Evolutionary conservation across 2,888 invertebrate genomes (phyloP).

Genomic region (Oscheius sp.): DNA sequence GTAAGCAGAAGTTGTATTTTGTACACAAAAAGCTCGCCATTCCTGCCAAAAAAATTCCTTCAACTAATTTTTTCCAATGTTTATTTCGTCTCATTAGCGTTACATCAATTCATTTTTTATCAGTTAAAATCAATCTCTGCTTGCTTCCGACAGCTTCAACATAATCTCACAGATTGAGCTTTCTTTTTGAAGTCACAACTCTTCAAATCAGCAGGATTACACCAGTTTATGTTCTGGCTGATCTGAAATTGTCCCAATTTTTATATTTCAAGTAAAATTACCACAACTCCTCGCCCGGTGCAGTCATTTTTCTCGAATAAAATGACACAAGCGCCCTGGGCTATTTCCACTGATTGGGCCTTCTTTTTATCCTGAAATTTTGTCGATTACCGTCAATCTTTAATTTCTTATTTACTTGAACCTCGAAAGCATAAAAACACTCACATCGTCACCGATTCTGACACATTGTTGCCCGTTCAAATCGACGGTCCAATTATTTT

Average conservation of each 20-base stretch:
- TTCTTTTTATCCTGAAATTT: slow-evolving; percentile 9
- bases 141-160: too few relatives aligned
- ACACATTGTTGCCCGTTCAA: not conserved
- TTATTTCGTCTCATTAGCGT: too few relatives aligned
- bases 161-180: slow-evolving; percentile 7
- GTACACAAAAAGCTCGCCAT: too few relatives aligned
- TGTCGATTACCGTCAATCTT: not conserved
- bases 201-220: slow-evolving; percentile 5
- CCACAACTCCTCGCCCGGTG: slow-evolving; percentile 10
- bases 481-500: not conserved
- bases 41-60: too few relatives aligned
- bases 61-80: too few relatives aligned
- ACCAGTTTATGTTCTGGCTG: not conserved
- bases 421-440: not conserved
- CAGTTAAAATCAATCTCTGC: too few relatives aligned
- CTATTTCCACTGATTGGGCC: slow-evolving; percentile 4
- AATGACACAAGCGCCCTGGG: slow-evolving; percentile 5
- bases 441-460: slow-evolving; percentile 9
- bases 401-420: too few relatives aligned
- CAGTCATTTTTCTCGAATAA: slow-evolving; percentile 19
- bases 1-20: too few relatives aligned
- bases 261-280: not conserved
- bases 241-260: not conserved
- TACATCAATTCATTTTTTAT: too few relatives aligned
- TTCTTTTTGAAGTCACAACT: slow-evolving; percentile 18